Evolutionary conservation across 92 coral and sea anemone species (phyloP), one percentile per base, ranked within the genome.

Genomic region (Paramuricea clavata): DNA sequence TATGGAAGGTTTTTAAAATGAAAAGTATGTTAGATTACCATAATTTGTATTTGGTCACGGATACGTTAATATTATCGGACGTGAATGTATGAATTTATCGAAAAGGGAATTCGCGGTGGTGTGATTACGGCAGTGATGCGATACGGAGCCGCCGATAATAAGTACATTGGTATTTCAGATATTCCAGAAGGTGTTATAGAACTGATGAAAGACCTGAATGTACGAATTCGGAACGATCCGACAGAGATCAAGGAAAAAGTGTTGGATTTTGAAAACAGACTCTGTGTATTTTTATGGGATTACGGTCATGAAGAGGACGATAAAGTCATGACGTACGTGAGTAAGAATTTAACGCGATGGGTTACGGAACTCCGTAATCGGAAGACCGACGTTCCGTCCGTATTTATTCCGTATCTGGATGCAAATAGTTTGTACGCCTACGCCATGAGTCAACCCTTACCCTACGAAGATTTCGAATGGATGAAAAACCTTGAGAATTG

Each of bases 31-130:
- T 73, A 3, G 85, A 80, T 0, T 80, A 80, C 50, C 85, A 80
- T 57, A 72, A 80, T 31, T 23, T 80, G 4, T 80, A 80, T 41
- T 69, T 80, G n/a, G n/a, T n/a, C n/a, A n/a, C n/a, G n/a, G n/a
- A n/a, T n/a, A n/a, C n/a, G n/a, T n/a, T n/a, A 56, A 11, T 17
- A 13, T n/a, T 75, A 12, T 70, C 81, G 12, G 81, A 43, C 31
- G 81, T 75, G 17, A 33, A 52, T 52, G 61, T 21, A 13, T 52
- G n/a, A 13, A 3, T 13, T 52, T 13, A 3, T 52, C 11, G 61
- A 52, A 17, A 21, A 17, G 11, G 61, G 8, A 52, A 52, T 6
- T 3, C 44, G 10, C 10, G 23, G 61, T 13, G 61, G 61, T 13
- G 61, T 52, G 2, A 2, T 13, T 3, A 52, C 23, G 21, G 11